Evolutionary conservation across 2,888 invertebrate species (phyloP).

Genomic region (Subacronicta megacephala): DNA sequence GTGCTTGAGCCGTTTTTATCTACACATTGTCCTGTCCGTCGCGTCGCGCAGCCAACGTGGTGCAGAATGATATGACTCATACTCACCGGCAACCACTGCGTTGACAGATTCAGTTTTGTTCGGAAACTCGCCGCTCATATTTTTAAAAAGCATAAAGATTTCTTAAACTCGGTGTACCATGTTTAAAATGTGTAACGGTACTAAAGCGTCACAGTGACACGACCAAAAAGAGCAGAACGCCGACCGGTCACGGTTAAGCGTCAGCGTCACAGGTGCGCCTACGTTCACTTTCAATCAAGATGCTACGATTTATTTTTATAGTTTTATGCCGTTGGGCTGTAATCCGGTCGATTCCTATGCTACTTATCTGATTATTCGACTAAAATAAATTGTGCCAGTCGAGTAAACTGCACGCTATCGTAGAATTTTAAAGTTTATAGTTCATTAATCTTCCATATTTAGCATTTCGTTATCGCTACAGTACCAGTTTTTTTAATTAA

Average conservation of each 20-base stretch:
- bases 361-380: slow-evolving; percentile 35
- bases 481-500: slow-evolving; percentile 68
- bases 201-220: slow-evolving; percentile 79
- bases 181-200: slow-evolving; percentile 76
- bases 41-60: slow-evolving; percentile 39
- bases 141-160: slow-evolving; percentile 48
- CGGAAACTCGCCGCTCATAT: slow-evolving; percentile 38
- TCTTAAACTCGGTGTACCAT: slow-evolving; percentile 55
- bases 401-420: slow-evolving; percentile 21
- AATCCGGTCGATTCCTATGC: slow-evolving; percentile 42
- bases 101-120: slow-evolving; percentile 55
- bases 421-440: slow-evolving; percentile 46
- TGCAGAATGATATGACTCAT: slow-evolving; percentile 55
- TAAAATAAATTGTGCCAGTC: slow-evolving; percentile 37
- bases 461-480: slow-evolving; percentile 54
- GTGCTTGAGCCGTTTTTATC: slow-evolving; percentile 70
- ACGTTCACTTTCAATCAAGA: slow-evolving; percentile 84
- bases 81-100: slow-evolving; percentile 31
- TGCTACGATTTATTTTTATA: slow-evolving; percentile 74
- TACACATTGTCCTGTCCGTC: slow-evolving; percentile 78
- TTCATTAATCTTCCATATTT: slow-evolving; percentile 53
- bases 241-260: slow-evolving; percentile 75
- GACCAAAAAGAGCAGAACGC: slow-evolving; percentile 73
- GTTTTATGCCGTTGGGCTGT: slow-evolving; percentile 53
- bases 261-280: slow-evolving; percentile 82